Conservation (phyloP, 2,888 invertebrate species). For the Scaeva pyrastri region DNA sequence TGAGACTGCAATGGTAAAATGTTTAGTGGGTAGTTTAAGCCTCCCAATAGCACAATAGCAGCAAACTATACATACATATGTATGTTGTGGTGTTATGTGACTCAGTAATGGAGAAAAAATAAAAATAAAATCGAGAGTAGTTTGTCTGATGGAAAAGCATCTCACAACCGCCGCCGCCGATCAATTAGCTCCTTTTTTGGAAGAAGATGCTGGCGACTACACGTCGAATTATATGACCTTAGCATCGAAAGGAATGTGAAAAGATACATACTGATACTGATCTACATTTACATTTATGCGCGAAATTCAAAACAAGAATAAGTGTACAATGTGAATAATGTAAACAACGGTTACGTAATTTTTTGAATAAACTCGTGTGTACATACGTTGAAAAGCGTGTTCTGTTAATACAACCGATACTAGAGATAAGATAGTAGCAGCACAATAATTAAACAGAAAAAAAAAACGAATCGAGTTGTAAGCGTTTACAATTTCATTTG, state of each 20-base stretch:
- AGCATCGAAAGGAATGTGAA: slow-evolving; percentile 46
- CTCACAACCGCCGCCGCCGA: not conserved
- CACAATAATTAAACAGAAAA: slow-evolving; percentile 50
- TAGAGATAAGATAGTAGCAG: slow-evolving; percentile 43
- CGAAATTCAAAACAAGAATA: slow-evolving; percentile 21
- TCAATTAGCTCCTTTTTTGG: slow-evolving; percentile 38
- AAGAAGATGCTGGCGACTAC: slow-evolving; percentile 17
- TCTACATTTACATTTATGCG: slow-evolving; percentile 24
- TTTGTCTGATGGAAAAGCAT: not conserved
- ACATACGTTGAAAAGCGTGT: slow-evolving; percentile 17
- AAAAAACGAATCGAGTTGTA: slow-evolving; percentile 51
- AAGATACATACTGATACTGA: slow-evolving; percentile 2
- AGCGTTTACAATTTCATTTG: slow-evolving; percentile 13
- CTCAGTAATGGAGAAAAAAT: slow-evolving; percentile 30
- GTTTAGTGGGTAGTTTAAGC: slow-evolving; percentile 50
- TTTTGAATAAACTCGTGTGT: slow-evolving; percentile 16
- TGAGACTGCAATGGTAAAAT: slow-evolving; percentile 64
- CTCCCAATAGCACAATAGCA: slow-evolving; percentile 31
- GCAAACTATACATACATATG: too few relatives aligned
- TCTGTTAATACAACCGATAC: slow-evolving; percentile 2
- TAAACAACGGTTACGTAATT: slow-evolving; percentile 60
- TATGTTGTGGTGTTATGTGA: slow-evolving; percentile 33
- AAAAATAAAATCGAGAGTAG: slow-evolving; percentile 19
- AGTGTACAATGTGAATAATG: slow-evolving; percentile 32
- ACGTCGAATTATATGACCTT: slow-evolving; percentile 34